Evolutionary conservation across 2,113 vertebrate genomes (phyloP).

Genomic region (Crotophaga sulcirostris): DNA sequence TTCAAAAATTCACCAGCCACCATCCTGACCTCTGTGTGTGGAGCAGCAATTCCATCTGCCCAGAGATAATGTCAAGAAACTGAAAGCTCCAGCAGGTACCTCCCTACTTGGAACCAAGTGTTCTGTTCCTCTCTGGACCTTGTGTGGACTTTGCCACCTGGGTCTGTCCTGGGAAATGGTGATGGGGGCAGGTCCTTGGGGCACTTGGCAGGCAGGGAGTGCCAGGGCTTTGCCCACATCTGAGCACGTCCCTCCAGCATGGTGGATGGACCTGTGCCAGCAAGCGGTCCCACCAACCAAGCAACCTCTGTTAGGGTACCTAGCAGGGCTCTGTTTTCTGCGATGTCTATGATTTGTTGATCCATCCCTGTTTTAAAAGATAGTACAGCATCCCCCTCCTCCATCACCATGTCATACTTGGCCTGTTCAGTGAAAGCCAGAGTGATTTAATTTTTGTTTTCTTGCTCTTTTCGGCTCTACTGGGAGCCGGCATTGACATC

Average conservation of each 20-base stretch:
- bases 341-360: background rate
- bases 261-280: background rate
- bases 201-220: background rate
- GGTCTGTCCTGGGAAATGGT: background rate
- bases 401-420: background rate
- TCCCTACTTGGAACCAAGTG: background rate
- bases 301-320: accelerated
- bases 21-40: background rate
- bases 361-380: background rate
- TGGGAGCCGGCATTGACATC: background rate
- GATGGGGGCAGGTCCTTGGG: background rate
- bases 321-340: background rate
- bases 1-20: background rate
- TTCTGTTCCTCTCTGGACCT: background rate
- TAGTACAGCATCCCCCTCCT: background rate
- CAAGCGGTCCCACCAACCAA: background rate
- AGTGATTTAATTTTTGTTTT: background rate
- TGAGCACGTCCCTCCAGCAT: accelerated
- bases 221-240: background rate
- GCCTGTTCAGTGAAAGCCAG: background rate
- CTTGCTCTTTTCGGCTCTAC: background rate
- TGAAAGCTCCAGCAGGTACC: background rate
- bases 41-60: background rate
- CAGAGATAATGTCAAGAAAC: accelerated
- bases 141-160: background rate